Percentiles rank a stretch among this genome's conserved stretches.
These are phyloP conservation scores for Oenanthe oenanthe DNA, from an alignment of 2,113 vertebrate species.

Conservation along the genomic window DNA sequence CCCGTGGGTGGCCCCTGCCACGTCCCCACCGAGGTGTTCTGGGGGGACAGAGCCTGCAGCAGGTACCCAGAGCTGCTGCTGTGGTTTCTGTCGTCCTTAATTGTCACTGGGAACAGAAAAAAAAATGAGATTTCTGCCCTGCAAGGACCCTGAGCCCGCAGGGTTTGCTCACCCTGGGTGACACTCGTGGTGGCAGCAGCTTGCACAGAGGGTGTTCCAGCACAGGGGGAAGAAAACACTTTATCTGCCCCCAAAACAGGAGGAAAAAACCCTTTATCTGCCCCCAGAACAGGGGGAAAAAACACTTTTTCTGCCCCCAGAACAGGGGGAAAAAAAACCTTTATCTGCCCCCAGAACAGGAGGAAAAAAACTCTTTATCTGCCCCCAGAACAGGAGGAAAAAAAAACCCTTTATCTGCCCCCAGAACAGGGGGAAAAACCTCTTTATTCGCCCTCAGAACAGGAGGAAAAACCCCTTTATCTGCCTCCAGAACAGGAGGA, in stretches of 20 bases:
- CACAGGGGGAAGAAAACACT: not conserved
- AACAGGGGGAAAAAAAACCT: no score
- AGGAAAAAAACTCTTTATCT: not conserved
- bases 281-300: no score
- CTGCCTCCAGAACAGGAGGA: no score
- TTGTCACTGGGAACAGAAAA: not conserved
- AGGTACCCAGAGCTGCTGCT: fast-evolving
- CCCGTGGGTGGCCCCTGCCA: fast-evolving
- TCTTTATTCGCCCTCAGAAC: no score
- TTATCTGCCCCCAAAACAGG: not conserved
- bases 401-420: no score
- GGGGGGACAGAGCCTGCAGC: not conserved
- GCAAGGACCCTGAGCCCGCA: fast-evolving
- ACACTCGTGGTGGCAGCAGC: not conserved
- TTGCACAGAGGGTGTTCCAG: not conserved
- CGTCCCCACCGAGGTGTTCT: not conserved
- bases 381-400: no score
- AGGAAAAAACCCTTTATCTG: not conserved
- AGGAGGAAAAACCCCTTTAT: not conserved
- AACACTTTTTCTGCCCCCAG: no score
- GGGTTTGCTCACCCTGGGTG: not conserved
- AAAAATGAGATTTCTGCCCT: not conserved
- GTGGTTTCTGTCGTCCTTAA: not conserved
- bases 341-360: not conserved
- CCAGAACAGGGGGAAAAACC: no score